Evolutionary conservation across 2,797 vertebrate genomes (phyloP).

Genomic region (Erethizon dorsatum): DNA sequence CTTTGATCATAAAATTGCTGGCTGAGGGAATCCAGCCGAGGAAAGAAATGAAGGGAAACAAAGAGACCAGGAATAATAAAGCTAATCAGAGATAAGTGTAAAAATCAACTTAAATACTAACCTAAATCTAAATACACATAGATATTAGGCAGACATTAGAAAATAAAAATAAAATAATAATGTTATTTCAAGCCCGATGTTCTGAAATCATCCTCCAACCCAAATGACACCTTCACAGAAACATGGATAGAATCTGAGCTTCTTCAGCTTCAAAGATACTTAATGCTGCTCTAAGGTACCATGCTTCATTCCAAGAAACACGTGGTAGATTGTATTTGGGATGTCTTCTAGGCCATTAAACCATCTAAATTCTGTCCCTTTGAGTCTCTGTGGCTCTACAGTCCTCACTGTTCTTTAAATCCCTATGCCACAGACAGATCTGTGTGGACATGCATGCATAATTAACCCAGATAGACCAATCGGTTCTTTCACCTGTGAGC

Average conservation of each 20-base stretch:
- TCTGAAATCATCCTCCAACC: constrained; percentile 26
- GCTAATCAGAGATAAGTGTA: not conserved
- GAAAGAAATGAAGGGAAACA: not conserved
- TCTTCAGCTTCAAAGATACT: not conserved
- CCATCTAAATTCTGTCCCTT: not conserved
- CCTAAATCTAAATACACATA: not conserved
- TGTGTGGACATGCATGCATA: not conserved
- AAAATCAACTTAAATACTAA: constrained; percentile 2
- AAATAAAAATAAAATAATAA: constrained; percentile 29
- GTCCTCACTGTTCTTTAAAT: not conserved
- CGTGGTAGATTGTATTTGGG: not conserved
- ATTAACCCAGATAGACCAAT: not conserved
- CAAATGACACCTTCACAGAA: not conserved
- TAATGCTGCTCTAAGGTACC: not conserved
- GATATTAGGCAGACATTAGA: not conserved
- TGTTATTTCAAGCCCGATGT: not conserved
- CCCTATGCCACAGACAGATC: not conserved
- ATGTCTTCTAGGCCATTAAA: not conserved
- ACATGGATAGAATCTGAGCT: not conserved
- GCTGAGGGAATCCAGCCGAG: not conserved
- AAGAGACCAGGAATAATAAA: not conserved
- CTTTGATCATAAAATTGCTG: not conserved
- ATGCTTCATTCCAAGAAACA: not conserved
- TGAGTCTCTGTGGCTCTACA: not conserved
- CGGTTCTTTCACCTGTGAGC: not conserved